Evolutionary conservation across 2,888 invertebrate genomes (phyloP).

Genomic region (Synanthedon formicaeformis): DNA sequence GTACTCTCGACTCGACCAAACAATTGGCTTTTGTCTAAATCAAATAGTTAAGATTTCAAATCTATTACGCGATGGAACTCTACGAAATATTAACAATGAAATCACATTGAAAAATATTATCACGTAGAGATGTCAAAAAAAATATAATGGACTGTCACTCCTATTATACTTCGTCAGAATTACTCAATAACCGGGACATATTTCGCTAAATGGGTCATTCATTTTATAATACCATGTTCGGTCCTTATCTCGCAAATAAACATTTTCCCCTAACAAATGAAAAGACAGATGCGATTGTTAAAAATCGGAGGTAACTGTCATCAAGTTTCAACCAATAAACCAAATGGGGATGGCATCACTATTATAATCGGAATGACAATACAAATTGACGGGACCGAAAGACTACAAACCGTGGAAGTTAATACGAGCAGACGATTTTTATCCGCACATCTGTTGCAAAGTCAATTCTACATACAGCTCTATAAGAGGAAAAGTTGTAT

Average conservation of each 20-base stretch:
- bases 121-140: slow-evolving; percentile 32
- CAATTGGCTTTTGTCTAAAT: too few species aligned
- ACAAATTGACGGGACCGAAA: slow-evolving; percentile 68
- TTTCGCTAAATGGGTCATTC: slow-evolving; percentile 56
- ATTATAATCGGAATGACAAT: slow-evolving; percentile 68
- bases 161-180: slow-evolving; percentile 59
- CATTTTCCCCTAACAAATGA: slow-evolving; percentile 14
- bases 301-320: slow-evolving; percentile 54
- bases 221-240: slow-evolving; percentile 19
- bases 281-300: slow-evolving; percentile 34
- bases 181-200: slow-evolving; percentile 50
- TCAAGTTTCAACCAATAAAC: slow-evolving; percentile 63
- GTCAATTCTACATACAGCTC: slow-evolving; percentile 12
- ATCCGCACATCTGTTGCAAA: slow-evolving; percentile 9
- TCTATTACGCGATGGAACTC: too few species aligned
- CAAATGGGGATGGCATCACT: slow-evolving; percentile 57
- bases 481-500: slow-evolving; percentile 11
- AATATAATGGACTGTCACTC: slow-evolving; percentile 38
- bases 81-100: slow-evolving; percentile 7
- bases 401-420: slow-evolving; percentile 63
- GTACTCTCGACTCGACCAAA: too few species aligned
- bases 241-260: slow-evolving; percentile 16
- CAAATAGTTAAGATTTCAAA: too few species aligned
- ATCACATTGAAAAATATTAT: slow-evolving; percentile 37
- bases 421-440: slow-evolving; percentile 28